These are phyloP conservation scores for Argopecten irradians DNA, from an alignment of 1,140 invertebrate genomes.

Conservation along the genomic window DNA sequence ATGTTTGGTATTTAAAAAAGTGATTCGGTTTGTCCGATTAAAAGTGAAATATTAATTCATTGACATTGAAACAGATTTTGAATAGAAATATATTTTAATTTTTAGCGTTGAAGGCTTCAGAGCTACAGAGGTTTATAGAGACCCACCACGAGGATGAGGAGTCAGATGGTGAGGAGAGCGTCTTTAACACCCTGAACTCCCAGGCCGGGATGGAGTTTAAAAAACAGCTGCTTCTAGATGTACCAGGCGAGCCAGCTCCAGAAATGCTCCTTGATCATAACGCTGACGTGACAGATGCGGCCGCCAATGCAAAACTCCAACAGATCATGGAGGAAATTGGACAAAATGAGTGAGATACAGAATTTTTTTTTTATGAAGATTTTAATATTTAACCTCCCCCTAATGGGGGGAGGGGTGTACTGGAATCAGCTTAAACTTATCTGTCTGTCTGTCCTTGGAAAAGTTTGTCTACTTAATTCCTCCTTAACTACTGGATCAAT, in stretches of 20 bases:
- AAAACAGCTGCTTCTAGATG: neutral
- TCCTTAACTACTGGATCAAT: too few relatives aligned
- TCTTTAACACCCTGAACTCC: constrained; percentile 68
- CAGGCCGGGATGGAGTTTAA: constrained; percentile 55
- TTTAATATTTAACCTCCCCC: too few relatives aligned
- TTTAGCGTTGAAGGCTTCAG: constrained; percentile 67
- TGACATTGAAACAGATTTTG: neutral
- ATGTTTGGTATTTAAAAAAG: too few relatives aligned
- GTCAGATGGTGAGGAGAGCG: constrained; percentile 59
- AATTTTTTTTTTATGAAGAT: too few relatives aligned
- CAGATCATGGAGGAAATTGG: constrained; percentile 64
- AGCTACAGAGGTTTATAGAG: constrained; percentile 62
- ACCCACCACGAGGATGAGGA: constrained; percentile 49
- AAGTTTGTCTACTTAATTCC: too few relatives aligned
- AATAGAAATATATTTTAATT: neutral
- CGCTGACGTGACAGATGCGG: constrained; percentile 41
- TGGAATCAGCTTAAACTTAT: too few relatives aligned
- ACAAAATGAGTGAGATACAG: constrained; percentile 61
- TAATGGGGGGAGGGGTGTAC: too few relatives aligned
- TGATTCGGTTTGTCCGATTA: too few relatives aligned
- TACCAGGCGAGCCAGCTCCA: neutral
- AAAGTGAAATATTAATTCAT: neutral
- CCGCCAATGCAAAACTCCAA: constrained; percentile 54
- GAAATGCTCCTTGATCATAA: constrained; percentile 30
- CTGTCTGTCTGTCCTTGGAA: too few relatives aligned